Evolutionary conservation across 2,888 invertebrate genomes (phyloP).

Genomic region (Cataglyphis albicans): DNA sequence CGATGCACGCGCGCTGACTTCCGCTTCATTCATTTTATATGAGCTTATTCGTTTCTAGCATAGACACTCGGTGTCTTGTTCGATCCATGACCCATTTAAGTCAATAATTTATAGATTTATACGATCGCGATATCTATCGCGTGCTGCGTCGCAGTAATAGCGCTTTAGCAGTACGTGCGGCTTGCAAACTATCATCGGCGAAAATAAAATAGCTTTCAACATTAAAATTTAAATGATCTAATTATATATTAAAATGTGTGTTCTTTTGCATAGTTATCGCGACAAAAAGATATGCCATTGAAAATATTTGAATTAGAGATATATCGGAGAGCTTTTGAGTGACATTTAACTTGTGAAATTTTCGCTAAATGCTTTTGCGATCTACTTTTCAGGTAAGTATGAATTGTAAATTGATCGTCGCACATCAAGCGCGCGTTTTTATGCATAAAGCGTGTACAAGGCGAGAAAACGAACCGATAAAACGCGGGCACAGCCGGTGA

Average conservation of each 20-base stretch:
- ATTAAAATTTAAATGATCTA: constrained; percentile 24
- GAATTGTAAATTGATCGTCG: background rate
- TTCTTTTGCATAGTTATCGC: background rate
- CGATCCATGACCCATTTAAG: constrained; percentile 52
- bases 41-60: constrained; percentile 22
- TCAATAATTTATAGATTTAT: constrained; percentile 55
- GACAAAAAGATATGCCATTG: background rate
- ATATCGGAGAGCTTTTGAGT: background rate
- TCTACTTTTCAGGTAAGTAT: constrained; percentile 5
- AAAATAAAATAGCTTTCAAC: constrained; percentile 31
- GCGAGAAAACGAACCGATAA: constrained; percentile 69
- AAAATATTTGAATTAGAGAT: background rate
- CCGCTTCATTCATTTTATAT: constrained; percentile 34
- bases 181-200: constrained; percentile 24
- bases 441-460: constrained; percentile 23
- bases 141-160: constrained; percentile 33
- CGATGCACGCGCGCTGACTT: constrained; percentile 37
- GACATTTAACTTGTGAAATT: constrained; percentile 9
- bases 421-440: constrained; percentile 28
- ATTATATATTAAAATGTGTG: background rate
- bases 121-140: constrained; percentile 46
- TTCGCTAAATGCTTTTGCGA: background rate
- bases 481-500: constrained; percentile 63
- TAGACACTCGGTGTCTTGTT: constrained; percentile 54
- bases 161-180: constrained; percentile 31